Conservation (phyloP, 2,113 vertebrate genomes). For the Tetrax tetrax region DNA sequence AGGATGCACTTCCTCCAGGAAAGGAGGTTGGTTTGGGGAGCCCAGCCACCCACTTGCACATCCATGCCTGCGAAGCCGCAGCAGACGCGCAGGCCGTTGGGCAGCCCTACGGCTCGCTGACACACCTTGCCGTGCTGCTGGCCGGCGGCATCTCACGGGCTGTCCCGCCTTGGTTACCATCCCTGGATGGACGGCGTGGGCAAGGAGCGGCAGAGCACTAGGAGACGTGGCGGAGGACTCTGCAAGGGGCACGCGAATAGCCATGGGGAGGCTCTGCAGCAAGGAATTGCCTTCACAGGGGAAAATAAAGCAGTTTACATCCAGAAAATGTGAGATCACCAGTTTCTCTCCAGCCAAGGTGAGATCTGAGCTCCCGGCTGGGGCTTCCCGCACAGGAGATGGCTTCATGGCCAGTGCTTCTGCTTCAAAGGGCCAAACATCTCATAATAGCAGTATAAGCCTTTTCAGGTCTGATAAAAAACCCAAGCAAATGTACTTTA, state of each 20-base stretch:
- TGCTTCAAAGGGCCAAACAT: neutral
- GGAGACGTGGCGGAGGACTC: neutral
- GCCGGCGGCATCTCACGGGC: accelerated
- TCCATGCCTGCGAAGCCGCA: neutral
- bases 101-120: neutral
- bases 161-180: too few relatives aligned
- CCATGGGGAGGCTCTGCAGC: neutral
- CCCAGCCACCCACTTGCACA: neutral
- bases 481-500: neutral
- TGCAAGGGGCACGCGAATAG: neutral
- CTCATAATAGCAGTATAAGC: neutral
- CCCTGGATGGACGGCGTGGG: neutral
- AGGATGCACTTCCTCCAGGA: neutral
- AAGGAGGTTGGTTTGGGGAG: neutral
- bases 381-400: accelerated
- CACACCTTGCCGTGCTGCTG: neutral
- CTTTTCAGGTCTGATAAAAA: neutral
- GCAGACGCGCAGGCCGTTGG: neutral
- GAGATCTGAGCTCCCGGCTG: neutral
- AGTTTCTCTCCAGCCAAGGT: neutral
- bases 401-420: accelerated
- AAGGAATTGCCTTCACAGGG: neutral
- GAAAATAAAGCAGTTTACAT: accelerated
- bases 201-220: neutral
- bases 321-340: neutral